Conservation (phyloP, 2,797 vertebrate genomes). For the Periophthalmus magnuspinnatus region DNA sequence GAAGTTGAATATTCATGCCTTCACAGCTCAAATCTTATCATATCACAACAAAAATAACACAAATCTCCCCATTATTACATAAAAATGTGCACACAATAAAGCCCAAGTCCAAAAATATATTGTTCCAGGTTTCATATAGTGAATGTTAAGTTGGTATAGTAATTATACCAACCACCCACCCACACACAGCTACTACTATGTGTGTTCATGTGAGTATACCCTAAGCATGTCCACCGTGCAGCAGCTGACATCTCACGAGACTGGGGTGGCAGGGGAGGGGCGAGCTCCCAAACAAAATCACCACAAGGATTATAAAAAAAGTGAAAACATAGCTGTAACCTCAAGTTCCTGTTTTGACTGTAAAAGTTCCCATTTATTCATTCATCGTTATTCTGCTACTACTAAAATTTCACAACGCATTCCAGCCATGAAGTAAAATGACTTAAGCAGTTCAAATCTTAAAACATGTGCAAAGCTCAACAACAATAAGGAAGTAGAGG, state of each 20-base stretch:
- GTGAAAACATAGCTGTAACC: background rate
- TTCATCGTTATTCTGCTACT: no score
- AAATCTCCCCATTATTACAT: no score
- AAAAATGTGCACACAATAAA: no score
- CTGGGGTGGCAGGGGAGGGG: slow-evolving; percentile 10
- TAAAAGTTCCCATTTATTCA: background rate
- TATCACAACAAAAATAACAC: no score
- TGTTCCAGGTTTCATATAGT: no score
- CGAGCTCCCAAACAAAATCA: slow-evolving; percentile 24
- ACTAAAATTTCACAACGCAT: background rate
- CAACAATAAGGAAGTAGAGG: background rate
- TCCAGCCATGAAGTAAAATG: background rate
- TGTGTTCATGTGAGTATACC: slow-evolving; percentile 27
- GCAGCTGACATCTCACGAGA: slow-evolving; percentile 72
- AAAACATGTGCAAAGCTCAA: background rate
- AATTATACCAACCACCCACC: no score
- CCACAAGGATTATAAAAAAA: background rate
- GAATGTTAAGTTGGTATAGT: no score
- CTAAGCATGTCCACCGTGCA: slow-evolving; percentile 21
- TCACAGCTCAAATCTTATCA: no score
- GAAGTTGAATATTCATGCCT: no score
- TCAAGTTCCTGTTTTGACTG: slow-evolving; percentile 10
- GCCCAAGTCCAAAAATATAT: no score
- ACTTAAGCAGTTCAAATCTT: background rate
- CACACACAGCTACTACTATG: slow-evolving; percentile 20